Evolutionary conservation across 2,113 vertebrate species (phyloP).

Genomic region (Grammomys dolichurus): DNA sequence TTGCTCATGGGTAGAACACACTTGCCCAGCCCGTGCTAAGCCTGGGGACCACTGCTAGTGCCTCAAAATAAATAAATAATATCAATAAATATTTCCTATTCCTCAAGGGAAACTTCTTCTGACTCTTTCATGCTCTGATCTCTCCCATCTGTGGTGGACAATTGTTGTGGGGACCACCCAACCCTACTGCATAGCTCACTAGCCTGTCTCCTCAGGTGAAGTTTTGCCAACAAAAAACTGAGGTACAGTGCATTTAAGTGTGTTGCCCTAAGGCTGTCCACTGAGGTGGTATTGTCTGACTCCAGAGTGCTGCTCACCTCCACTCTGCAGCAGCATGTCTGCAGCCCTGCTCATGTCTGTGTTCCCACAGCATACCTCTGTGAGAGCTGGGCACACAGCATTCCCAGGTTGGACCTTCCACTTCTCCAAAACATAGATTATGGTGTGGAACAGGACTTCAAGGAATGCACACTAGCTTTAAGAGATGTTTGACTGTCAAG

Average conservation of each 20-base stretch:
- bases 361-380: too few relatives aligned
- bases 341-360: too few relatives aligned
- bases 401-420: too few relatives aligned
- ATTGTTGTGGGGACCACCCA: neutral
- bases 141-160: neutral
- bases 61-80: neutral
- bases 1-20: too few relatives aligned
- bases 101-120: neutral
- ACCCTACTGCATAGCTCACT: too few relatives aligned
- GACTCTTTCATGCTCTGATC: neutral
- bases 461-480: neutral
- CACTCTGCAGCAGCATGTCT: too few relatives aligned
- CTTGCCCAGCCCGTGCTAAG: neutral
- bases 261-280: neutral
- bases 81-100: neutral
- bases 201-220: neutral
- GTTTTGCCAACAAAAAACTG: conserved; percentile 67
- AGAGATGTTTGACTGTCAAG: neutral
- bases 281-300: too few relatives aligned
- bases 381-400: too few relatives aligned
- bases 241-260: conserved; percentile 17
- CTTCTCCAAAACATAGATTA: too few relatives aligned
- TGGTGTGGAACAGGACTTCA: neutral
- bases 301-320: too few relatives aligned
- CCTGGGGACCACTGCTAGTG: neutral